Percentiles rank a stretch among this genome's conserved stretches.
These are phyloP conservation scores for Dyspetes luteomarginatus DNA, from an alignment of 2,888 invertebrate genomes.

Conservation along the genomic window DNA sequence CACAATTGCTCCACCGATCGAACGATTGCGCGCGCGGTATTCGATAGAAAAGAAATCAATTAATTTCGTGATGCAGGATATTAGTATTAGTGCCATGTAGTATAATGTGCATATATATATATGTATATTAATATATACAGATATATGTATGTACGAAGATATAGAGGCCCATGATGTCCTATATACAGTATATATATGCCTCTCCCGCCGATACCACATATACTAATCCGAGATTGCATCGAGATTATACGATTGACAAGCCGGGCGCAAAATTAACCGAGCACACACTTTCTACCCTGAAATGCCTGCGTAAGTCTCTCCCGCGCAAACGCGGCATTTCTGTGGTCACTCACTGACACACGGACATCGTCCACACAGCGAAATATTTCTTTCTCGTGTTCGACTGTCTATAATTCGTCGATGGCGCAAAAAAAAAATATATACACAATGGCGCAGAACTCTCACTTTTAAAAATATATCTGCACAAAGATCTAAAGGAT, in stretches of 20 bases:
- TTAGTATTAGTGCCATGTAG: conserved; percentile 13
- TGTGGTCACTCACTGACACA: conserved; percentile 8
- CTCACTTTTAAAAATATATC: conserved; percentile 61
- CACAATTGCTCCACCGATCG: conserved; percentile 61
- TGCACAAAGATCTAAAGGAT: not conserved
- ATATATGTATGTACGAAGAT: conserved; percentile 62
- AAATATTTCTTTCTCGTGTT: conserved; percentile 38
- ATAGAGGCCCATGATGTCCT: too few relatives aligned
- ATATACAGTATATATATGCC: too few relatives aligned
- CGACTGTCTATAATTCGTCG: conserved; percentile 19
- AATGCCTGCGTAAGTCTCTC: conserved; percentile 48
- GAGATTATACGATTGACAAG: conserved; percentile 55
- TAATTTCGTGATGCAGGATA: conserved; percentile 60
- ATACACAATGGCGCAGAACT: conserved; percentile 14
- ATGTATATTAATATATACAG: conserved; percentile 45
- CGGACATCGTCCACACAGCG: conserved; percentile 19
- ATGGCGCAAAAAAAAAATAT: not conserved
- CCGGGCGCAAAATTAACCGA: conserved; percentile 54
- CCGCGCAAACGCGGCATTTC: conserved; percentile 18
- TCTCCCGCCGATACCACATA: conserved; percentile 13
- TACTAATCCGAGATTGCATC: conserved; percentile 46
- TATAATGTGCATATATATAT: conserved; percentile 32
- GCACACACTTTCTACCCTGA: conserved; percentile 67
- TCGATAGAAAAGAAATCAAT: conserved; percentile 67
- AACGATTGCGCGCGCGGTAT: conserved; percentile 55